A percentile compares a stretch with the other conserved stretches of the same genome.
Evolutionary conservation across 2,113 vertebrate species (phyloP).

Genomic region (Lathamus discolor): DNA sequence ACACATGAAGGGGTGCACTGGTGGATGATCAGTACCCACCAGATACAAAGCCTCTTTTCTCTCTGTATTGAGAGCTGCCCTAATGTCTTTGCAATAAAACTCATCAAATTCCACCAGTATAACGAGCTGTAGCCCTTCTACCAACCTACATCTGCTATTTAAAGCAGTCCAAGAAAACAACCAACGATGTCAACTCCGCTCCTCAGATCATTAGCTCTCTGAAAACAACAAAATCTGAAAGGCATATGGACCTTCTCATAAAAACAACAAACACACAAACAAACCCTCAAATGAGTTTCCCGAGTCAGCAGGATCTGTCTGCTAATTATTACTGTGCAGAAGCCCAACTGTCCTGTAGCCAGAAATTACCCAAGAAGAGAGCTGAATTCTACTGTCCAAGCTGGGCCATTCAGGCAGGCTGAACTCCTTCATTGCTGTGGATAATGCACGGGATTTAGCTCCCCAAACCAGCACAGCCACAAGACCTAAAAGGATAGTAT

Average conservation of each 20-base stretch:
- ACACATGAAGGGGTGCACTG: background rate
- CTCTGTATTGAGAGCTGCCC: background rate
- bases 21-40: background rate
- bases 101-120: slow-evolving; percentile 8
- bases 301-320: slow-evolving; percentile 51
- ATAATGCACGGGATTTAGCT: background rate
- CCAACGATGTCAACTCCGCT: background rate
- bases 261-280: slow-evolving; percentile 65
- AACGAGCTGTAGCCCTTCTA: background rate
- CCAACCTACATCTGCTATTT: slow-evolving; percentile 51
- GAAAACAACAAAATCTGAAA: slow-evolving; percentile 57
- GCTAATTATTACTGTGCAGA: slow-evolving; percentile 53
- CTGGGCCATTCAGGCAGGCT: background rate
- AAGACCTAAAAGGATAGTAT: background rate
- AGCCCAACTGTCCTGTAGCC: background rate
- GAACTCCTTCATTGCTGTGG: background rate
- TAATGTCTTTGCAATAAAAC: slow-evolving; percentile 13
- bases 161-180: slow-evolving; percentile 51
- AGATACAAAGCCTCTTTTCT: slow-evolving; percentile 44
- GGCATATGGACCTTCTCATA: slow-evolving; percentile 64
- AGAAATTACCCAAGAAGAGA: background rate
- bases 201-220: slow-evolving; percentile 51
- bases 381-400: background rate
- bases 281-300: slow-evolving; percentile 50
- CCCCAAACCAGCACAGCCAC: background rate